These are phyloP conservation scores for Cecropterus lyciades DNA, from an alignment of 1,140 invertebrate genomes.

Conservation along the genomic window DNA sequence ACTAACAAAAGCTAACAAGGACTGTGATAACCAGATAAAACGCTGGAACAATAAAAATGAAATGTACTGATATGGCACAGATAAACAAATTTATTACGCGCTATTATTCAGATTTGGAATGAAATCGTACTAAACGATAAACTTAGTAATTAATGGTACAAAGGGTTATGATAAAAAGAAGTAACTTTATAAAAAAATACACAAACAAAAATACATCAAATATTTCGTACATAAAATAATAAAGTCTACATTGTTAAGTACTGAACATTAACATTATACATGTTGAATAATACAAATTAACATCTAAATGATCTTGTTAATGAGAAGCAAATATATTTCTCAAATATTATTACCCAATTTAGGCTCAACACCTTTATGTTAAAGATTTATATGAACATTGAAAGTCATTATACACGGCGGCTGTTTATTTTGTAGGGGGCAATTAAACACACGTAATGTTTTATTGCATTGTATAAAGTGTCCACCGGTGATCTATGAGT, in stretches of 20 bases:
- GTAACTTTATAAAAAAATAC: not conserved
- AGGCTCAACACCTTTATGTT: conserved; percentile 5
- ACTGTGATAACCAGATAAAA: conserved; percentile 39
- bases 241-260: no score
- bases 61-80: conserved; percentile 48
- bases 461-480: conserved; percentile 12
- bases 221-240: not conserved
- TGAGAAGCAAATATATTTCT: conserved; percentile 12
- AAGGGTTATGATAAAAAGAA: conserved; percentile 31
- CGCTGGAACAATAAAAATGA: conserved; percentile 45
- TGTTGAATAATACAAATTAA: not conserved
- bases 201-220: no score
- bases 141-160: conserved; percentile 54
- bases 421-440: conserved; percentile 9
- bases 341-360: conserved; percentile 4
- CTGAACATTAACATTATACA: not conserved
- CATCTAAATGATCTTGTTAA: not conserved
- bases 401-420: conserved; percentile 4
- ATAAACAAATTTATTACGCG: conserved; percentile 49
- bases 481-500: conserved; percentile 7
- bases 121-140: conserved; percentile 47
- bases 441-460: conserved; percentile 13
- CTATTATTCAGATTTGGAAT: conserved; percentile 41
- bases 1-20: conserved; percentile 29
- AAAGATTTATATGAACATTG: conserved; percentile 5